phyloP scores from a whole-genome alignment of 1,140 invertebrate species.

The Odontomachus brunneus region DNA sequence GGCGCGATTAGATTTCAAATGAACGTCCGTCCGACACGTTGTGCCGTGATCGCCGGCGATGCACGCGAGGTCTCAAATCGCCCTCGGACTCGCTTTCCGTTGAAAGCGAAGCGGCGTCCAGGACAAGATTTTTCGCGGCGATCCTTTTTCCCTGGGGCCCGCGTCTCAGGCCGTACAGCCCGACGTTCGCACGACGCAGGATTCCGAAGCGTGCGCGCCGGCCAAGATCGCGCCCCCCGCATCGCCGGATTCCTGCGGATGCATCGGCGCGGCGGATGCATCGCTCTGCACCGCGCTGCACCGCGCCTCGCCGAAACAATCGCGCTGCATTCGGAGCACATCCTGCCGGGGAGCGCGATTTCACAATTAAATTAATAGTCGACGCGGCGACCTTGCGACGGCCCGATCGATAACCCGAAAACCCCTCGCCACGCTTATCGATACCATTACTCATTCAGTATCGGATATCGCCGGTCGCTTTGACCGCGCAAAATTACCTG shows the following conservation, averaged over 20 bases:
- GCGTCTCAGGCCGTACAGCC: not conserved
- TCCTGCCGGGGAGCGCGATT: slow-evolving; percentile 22
- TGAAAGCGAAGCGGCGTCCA: slow-evolving; percentile 6
- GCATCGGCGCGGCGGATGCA: slow-evolving; percentile 2
- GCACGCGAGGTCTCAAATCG: no score
- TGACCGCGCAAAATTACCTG: not conserved
- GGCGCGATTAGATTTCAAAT: no score
- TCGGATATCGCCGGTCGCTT: slow-evolving; percentile 12
- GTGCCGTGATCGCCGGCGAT: no score
- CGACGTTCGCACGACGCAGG: slow-evolving; percentile 28
- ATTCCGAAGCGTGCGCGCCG: slow-evolving; percentile 64
- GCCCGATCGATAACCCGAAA: slow-evolving; percentile 36
- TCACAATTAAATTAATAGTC: slow-evolving; percentile 65
- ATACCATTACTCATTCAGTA: slow-evolving; percentile 37
- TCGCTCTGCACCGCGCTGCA: not conserved
- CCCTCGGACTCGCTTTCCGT: not conserved
- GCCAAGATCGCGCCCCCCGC: slow-evolving; percentile 56
- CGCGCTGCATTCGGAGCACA: slow-evolving; percentile 59
- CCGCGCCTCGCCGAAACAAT: slow-evolving; percentile 52
- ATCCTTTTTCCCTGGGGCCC: slow-evolving; percentile 34
- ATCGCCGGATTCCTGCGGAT: slow-evolving; percentile 57
- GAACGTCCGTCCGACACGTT: no score
- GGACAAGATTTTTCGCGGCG: slow-evolving; percentile 25
- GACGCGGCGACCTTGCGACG: slow-evolving; percentile 24
- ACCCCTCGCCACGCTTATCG: slow-evolving; percentile 5